Conservation (phyloP, 2,888 invertebrate species). For the Pterostichus madidus region DNA sequence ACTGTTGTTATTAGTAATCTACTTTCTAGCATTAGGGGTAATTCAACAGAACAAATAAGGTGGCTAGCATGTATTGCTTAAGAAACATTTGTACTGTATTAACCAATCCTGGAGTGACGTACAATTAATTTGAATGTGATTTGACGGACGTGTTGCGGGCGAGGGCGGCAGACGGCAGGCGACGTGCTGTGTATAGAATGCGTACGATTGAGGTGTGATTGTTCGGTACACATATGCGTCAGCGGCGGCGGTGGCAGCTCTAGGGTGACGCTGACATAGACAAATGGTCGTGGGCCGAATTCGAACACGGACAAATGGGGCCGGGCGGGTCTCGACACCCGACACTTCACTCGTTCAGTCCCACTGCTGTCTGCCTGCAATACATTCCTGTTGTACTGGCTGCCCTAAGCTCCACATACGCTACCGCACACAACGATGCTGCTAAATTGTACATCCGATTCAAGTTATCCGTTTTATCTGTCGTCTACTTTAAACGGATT, state of each 20-base stretch:
- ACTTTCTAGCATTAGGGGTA: too few relatives aligned
- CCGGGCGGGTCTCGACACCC: not conserved
- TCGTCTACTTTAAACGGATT: too few relatives aligned
- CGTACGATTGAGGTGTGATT: constrained; percentile 5
- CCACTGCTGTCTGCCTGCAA: not conserved
- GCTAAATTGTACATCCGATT: too few relatives aligned
- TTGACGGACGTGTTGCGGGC: not conserved
- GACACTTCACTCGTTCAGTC: not conserved
- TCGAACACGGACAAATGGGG: constrained; percentile 37
- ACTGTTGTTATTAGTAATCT: too few relatives aligned
- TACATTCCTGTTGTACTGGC: not conserved
- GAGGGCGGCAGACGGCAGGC: not conserved
- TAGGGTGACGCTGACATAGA: constrained; percentile 2
- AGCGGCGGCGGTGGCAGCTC: not conserved
- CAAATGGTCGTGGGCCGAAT: constrained; percentile 5
- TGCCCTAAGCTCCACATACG: too few relatives aligned
- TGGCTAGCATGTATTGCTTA: too few relatives aligned
- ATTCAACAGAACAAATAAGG: too few relatives aligned
- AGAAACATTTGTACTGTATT: too few relatives aligned
- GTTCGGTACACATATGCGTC: constrained; percentile 8
- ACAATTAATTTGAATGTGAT: not conserved
- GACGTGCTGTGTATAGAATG: not conserved
- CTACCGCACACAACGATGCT: too few relatives aligned
- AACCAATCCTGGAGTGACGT: not conserved
- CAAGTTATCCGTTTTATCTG: too few relatives aligned